phyloP scores from a whole-genome alignment of 2,113 vertebrate genomes.

The Riparia riparia region DNA sequence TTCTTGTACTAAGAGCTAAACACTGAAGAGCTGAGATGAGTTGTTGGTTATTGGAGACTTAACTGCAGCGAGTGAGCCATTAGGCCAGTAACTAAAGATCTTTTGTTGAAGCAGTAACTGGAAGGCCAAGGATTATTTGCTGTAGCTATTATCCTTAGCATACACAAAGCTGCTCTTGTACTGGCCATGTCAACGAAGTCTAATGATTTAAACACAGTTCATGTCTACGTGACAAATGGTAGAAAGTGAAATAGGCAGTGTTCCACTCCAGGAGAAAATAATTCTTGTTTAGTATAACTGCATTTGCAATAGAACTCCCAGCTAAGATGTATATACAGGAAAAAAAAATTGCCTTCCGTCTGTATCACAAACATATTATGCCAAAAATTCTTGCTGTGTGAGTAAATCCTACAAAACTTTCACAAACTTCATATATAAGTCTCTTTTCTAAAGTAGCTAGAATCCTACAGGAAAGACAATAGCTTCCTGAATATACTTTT shows the following conservation, averaged over 20 bases:
- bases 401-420: not conserved
- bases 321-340: not conserved
- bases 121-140: conserved; percentile 10
- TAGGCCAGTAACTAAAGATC: not conserved
- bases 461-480: not conserved
- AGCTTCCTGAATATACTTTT: not conserved
- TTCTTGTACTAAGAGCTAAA: not conserved
- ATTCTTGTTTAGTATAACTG: not conserved
- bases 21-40: not conserved
- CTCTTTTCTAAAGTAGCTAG: not conserved
- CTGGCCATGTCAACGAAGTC: not conserved
- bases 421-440: not conserved
- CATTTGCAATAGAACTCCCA: not conserved
- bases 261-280: not conserved
- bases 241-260: not conserved
- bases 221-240: not conserved
- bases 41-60: not conserved
- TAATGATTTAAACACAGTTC: not conserved
- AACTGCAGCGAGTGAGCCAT: not conserved
- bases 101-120: not conserved
- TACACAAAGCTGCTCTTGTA: not conserved
- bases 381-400: not conserved
- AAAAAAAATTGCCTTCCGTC: not conserved
- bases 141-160: not conserved
- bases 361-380: not conserved